Percentiles rank a stretch among this genome's conserved stretches.
phyloP scores from a whole-genome alignment of 2,113 vertebrate genomes.

The Leptodactylus fuscus region DNA sequence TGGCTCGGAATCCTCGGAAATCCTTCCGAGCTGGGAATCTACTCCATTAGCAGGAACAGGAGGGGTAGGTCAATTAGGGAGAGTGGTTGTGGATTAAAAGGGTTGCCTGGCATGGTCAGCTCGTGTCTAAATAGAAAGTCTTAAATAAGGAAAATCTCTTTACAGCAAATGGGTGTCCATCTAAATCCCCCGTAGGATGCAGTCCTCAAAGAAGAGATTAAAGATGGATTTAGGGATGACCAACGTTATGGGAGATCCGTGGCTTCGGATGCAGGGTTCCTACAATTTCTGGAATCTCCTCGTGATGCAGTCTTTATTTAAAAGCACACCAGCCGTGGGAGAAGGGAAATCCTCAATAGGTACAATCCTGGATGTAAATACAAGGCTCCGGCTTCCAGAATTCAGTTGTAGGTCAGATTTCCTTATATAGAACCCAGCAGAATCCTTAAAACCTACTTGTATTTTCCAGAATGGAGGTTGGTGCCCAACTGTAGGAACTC shows the following conservation, averaged over 20 bases:
- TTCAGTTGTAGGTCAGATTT: background rate
- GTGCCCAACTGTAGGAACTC: conserved; percentile 14
- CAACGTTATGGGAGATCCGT: background rate
- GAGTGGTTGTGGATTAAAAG: conserved; percentile 51
- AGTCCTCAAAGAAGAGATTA: conserved; percentile 11
- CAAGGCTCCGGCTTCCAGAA: conserved; percentile 3
- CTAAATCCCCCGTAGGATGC: conserved; percentile 11
- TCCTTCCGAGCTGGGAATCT: conserved; percentile 25
- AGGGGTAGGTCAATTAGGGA: conserved; percentile 46
- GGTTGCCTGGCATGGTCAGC: conserved; percentile 54
- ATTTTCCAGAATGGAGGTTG: background rate
- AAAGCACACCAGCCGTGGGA: background rate
- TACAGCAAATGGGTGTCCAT: conserved; percentile 24
- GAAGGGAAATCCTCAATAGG: conserved; percentile 20
- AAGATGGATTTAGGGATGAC: background rate
- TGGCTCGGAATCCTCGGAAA: conserved; percentile 20
- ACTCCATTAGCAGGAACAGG: conserved; percentile 15
- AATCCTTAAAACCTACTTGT: background rate
- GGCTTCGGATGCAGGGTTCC: background rate
- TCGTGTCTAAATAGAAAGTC: conserved; percentile 52
- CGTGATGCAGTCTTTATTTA: conserved; percentile 18
- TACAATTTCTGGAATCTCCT: conserved; percentile 4
- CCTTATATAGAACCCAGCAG: background rate
- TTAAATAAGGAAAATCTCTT: conserved; percentile 53
- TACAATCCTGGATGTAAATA: conserved; percentile 29